Evolutionary conservation across 2,888 invertebrate genomes (phyloP).

Genomic region (Agonum fuliginosum): DNA sequence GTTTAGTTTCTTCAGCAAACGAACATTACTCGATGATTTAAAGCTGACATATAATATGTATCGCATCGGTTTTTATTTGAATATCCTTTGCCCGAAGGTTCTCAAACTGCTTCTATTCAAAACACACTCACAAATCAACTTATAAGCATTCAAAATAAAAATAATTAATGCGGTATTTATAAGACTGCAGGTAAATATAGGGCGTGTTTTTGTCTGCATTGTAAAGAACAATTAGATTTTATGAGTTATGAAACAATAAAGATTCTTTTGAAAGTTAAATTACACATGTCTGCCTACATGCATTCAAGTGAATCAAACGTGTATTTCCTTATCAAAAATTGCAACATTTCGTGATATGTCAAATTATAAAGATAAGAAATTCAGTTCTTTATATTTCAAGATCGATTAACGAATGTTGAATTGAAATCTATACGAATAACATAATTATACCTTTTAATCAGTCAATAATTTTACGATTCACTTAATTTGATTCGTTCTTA

Average conservation of each 20-base stretch:
- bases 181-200: constrained; percentile 16
- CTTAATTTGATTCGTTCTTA: too few species aligned
- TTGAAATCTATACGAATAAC: too few species aligned
- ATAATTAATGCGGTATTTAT: constrained; percentile 24
- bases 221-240: constrained; percentile 38
- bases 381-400: too few species aligned
- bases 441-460: too few species aligned
- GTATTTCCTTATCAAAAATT: too few species aligned
- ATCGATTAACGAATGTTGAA: too few species aligned
- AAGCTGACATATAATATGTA: not conserved
- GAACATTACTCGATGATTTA: not conserved
- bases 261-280: constrained; percentile 31
- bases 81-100: not conserved
- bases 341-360: constrained; percentile 1
- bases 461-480: too few species aligned
- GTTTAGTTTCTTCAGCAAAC: not conserved
- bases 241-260: constrained; percentile 38
- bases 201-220: constrained; percentile 9
- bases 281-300: constrained; percentile 14
- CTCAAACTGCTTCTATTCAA: constrained; percentile 2
- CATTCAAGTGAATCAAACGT: not conserved
- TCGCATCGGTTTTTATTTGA: not conserved
- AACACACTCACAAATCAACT: constrained; percentile 24
- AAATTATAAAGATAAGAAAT: not conserved
- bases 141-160: constrained; percentile 29